Evolutionary conservation across 2,797 vertebrate genomes (phyloP).

Genomic region (Siniperca undulata): DNA sequence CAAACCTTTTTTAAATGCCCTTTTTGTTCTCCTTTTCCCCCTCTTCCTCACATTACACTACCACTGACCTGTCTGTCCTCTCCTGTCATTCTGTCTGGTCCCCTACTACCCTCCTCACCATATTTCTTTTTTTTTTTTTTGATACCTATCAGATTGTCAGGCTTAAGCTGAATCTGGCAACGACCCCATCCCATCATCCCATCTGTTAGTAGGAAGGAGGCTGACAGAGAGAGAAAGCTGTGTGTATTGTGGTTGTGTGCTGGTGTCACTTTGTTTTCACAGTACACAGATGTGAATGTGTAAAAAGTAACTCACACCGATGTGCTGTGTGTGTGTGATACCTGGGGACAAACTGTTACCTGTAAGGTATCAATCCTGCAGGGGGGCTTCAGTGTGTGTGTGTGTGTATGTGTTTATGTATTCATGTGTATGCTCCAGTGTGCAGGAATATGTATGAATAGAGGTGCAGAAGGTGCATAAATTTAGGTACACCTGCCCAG

Average conservation of each 20-base stretch:
- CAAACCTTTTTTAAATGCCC: background rate
- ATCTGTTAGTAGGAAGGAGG: slow-evolving; percentile 49
- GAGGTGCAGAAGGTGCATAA: background rate
- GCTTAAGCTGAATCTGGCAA: slow-evolving; percentile 21
- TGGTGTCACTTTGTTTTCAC: slow-evolving; percentile 22
- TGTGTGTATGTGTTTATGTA: background rate
- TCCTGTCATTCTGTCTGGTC: background rate
- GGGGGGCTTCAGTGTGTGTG: background rate
- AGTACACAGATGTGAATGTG: slow-evolving; percentile 28
- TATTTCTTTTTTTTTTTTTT: slow-evolving; percentile 17
- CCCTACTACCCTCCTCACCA: background rate
- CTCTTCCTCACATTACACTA: background rate
- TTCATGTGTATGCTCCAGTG: background rate
- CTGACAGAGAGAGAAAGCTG: slow-evolving; percentile 21
- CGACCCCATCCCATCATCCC: slow-evolving; percentile 43
- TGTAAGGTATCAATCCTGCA: slow-evolving; percentile 9
- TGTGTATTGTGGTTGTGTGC: slow-evolving; percentile 2
- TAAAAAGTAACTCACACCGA: slow-evolving; percentile 2
- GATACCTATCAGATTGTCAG: slow-evolving; percentile 53
- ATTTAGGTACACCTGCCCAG: background rate
- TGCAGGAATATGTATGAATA: slow-evolving; percentile 16
- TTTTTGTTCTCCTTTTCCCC: background rate
- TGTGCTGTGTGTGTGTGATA: background rate
- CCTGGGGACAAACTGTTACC: background rate
- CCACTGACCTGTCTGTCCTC: background rate